Evolutionary conservation across 2,797 vertebrate genomes (phyloP).

Genomic region (Protosalanx chinensis): DNA sequence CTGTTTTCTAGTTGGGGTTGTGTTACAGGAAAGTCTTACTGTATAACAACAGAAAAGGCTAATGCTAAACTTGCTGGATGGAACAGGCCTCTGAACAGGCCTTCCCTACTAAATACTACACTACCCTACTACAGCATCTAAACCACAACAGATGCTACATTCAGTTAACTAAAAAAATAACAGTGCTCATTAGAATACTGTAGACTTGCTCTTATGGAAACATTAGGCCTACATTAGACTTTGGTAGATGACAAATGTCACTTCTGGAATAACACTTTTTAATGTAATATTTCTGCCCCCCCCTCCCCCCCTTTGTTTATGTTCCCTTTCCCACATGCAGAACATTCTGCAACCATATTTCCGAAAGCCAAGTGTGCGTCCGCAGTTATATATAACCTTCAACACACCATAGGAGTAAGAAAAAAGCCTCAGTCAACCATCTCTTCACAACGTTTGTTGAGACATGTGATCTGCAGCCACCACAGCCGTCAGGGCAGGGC

Average conservation of each 20-base stretch:
- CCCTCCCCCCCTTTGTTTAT: background rate
- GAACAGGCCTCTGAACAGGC: too few relatives aligned
- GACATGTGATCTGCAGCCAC: constrained; percentile 30
- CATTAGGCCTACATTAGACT: too few relatives aligned
- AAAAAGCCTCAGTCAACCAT: constrained; percentile 18
- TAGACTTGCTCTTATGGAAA: too few relatives aligned
- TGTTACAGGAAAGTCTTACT: too few relatives aligned
- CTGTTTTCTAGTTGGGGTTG: too few relatives aligned
- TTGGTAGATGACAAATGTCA: constrained; percentile 2
- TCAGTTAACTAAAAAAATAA: too few relatives aligned
- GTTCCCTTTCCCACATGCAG: constrained; percentile 4
- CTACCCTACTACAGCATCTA: too few relatives aligned
- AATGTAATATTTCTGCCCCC: background rate
- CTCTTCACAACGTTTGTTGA: constrained; percentile 13
- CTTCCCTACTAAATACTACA: too few relatives aligned
- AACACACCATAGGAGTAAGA: constrained; percentile 21
- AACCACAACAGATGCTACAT: too few relatives aligned
- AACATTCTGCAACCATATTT: constrained; percentile 16
- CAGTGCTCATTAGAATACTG: too few relatives aligned
- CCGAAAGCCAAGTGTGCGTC: constrained; percentile 18
- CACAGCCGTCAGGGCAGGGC: background rate
- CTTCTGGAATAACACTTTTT: background rate
- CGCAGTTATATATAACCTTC: constrained; percentile 20
- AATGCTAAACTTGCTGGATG: too few relatives aligned
- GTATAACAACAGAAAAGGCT: too few relatives aligned